Percentiles rank a stretch among this genome's conserved stretches.
Conservation (phyloP, 1,140 invertebrate species). For the Lepidostoma basale region DNA sequence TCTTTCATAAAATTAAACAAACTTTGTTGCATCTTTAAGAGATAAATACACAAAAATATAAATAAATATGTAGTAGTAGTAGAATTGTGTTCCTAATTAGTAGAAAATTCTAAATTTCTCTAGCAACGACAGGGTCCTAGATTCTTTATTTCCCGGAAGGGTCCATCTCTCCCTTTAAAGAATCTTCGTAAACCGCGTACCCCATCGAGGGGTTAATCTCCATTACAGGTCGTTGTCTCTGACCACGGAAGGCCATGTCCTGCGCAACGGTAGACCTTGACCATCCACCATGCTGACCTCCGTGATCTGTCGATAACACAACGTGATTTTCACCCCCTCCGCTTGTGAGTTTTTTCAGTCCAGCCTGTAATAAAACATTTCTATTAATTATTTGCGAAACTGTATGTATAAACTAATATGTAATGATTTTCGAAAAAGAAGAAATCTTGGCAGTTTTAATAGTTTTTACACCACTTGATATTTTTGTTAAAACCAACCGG, state of each 20-base stretch:
- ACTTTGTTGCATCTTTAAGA: not conserved
- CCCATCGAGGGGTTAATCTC: slow-evolving; percentile 25
- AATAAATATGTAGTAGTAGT: not conserved
- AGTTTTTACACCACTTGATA: too few relatives aligned
- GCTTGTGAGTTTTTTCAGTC: slow-evolving; percentile 67
- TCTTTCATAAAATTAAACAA: not conserved
- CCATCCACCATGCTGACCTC: slow-evolving; percentile 57
- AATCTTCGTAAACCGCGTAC: slow-evolving; percentile 29
- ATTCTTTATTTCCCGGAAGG: slow-evolving; percentile 13
- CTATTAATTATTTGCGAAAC: too few relatives aligned
- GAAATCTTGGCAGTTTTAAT: too few relatives aligned
- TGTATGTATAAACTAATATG: too few relatives aligned
- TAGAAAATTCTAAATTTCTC: too few relatives aligned
- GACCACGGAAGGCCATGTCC: slow-evolving; percentile 38
- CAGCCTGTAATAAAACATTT: slow-evolving; percentile 53
- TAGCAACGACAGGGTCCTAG: not conserved
- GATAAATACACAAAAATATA: not conserved
- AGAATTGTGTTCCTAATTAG: not conserved
- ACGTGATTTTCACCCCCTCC: slow-evolving; percentile 56
- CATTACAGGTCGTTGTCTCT: slow-evolving; percentile 11
- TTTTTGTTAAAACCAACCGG: too few relatives aligned
- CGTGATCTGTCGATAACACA: slow-evolving; percentile 61
- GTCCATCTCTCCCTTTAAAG: slow-evolving; percentile 20
- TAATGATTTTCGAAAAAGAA: too few relatives aligned
- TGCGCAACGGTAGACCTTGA: slow-evolving; percentile 52